Base-by-base conservation (phyloP, 2,888 invertebrate genomes). In the Drosophila maculinotata region DNA sequence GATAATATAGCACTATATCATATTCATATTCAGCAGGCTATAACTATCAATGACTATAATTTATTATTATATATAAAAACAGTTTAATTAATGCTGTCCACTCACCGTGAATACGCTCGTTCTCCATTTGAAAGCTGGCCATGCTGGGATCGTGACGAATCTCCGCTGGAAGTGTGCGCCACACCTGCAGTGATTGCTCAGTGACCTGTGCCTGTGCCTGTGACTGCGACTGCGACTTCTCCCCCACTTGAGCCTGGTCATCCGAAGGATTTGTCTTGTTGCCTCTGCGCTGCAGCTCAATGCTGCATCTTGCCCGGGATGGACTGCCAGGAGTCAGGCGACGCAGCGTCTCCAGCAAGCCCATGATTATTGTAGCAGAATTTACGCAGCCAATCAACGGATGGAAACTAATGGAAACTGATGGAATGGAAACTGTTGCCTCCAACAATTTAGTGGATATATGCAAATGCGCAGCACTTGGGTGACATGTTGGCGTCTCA, bases 101-200 rank as follows among this genome's bases (percentile, higher is more conserved):
- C 89, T 87, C 69, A 91, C 92, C 92, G 60, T 90, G 89, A 49
- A 91, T 77, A 12, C 91, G 84, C 42, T 91, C 91, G 44, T 92
- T 89, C 56, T 92, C 92, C 78, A 90, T 81, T 85, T 91, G 89
- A 83, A 95, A 95, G 0, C 93, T 93, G 15, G 93, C 94, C 89
- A 95, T 90, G 33, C 93, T 93, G 0, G 95, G 95, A 89, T 95
- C 95, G 74, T 93, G 92, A 62, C 94, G 93, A 87, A 95, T 94
- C 68, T 93, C 93, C 62, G 94, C 93, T 0, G 95, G 95, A 2
- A 95, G 89, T 44, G 93, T 93, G 48, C 93, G 91, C 95, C 95
- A 95, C 17, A 94, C 93, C 73, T 94, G 94, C 66, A 94, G 79
- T 15, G 93, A 93, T 23, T 93, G 93, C 7, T 94, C 94, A 0